Evolutionary conservation across 2,888 invertebrate genomes (phyloP).

Genomic region (Silvanus unidentatus): DNA sequence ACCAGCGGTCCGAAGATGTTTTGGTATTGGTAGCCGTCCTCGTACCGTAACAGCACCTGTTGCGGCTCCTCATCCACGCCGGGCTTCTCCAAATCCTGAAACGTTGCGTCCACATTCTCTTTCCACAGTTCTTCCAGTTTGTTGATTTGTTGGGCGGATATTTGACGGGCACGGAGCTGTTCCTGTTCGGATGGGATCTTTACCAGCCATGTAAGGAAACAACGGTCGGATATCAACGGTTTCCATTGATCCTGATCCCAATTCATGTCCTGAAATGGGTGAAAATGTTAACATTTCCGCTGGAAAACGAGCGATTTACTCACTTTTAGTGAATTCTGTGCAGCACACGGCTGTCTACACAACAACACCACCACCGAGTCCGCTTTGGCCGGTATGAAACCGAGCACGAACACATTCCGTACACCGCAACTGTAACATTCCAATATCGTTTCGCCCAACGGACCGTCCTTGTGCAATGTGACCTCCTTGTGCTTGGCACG

Average conservation of each 20-base stretch:
- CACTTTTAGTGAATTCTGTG: conserved; percentile 85
- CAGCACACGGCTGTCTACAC: conserved; percentile 97
- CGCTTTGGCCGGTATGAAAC: conserved; percentile 98
- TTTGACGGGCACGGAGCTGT: conserved; percentile 90
- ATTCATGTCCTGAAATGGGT: conserved; percentile 74
- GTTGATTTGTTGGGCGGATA: conserved; percentile 95
- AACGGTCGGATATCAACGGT: conserved; percentile 92
- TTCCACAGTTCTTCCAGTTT: conserved; percentile 99
- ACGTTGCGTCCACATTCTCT: conserved; percentile 94
- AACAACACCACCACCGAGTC: conserved; percentile 96
- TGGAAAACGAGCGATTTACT: neutral
- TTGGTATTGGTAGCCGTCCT: conserved; percentile 98
- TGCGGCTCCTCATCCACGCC: conserved; percentile 98
- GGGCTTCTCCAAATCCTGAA: conserved; percentile 96
- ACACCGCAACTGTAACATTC: conserved; percentile 99
- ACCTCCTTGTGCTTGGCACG: conserved; percentile 99
- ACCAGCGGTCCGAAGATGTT: conserved; percentile 97
- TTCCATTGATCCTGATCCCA: conserved; percentile 99
- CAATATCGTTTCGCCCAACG: conserved; percentile 92
- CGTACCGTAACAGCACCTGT: conserved; percentile 72
- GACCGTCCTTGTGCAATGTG: conserved; percentile 93
- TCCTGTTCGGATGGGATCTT: conserved; percentile 97
- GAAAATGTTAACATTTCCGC: neutral
- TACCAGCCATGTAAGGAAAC: conserved; percentile 94
- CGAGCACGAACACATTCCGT: conserved; percentile 95